Base-by-base conservation (phyloP, 2,888 invertebrate genomes). In the Ptychoptera contaminata region DNA sequence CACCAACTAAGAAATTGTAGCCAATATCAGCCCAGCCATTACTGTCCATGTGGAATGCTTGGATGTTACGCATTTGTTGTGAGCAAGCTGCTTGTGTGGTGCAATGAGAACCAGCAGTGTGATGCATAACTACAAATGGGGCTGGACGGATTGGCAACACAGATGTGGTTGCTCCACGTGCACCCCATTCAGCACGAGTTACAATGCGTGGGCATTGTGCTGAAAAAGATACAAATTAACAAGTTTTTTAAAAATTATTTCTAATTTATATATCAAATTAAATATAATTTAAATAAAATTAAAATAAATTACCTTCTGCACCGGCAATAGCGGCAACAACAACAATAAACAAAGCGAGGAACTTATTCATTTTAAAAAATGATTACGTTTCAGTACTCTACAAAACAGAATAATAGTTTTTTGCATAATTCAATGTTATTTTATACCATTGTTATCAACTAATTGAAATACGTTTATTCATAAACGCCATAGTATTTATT, bases 11-110 rank as follows among this genome's bases (percentile, higher is more conserved):
- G 59, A 82, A 85, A 57, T 77, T 82, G 56, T 60, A 73, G 29
- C 82, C 82, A 55, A 82, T 79, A 56, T 82, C 82, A 45, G 73
- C 74, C 80, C 81, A 82, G 1, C 65, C 70, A 38, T 67, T 67
- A 47, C 66, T 59, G 46, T 68, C 61, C 54, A 72, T 75, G 56
- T 82, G 82, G 46, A 71, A 72, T 32, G 65, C 62, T 60, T 82
- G 82, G 74, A 82, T 82, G 34, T 65, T 63, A 42, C 70, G 64
- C 79, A 82, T 78, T 14, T 73, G 70, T 1, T 51, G 52, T 40
- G 60, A 62, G 54, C 82, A 82, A 5, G 69, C 62, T 2, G 61
- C 57, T 0, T 63, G 60, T 0, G 65, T 70, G 50, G 63, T 62
- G 58, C 82, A 82, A 23, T 23, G 3, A 8, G 75, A 77, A 1